phyloP scores from a whole-genome alignment of 2,113 vertebrate species.

The Hypanus sabinus region DNA sequence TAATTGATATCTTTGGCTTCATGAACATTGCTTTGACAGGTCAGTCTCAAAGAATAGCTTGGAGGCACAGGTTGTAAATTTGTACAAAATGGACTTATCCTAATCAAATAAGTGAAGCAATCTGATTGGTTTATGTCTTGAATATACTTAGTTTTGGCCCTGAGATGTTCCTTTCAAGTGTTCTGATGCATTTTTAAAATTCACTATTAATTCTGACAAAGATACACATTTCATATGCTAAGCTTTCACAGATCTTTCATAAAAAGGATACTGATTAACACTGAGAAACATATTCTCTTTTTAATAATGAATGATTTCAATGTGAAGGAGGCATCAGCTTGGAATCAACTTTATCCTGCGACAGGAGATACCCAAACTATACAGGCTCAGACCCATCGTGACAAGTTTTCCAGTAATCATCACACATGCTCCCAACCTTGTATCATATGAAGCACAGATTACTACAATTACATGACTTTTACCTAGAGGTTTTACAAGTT shows the following conservation, averaged over 20 bases:
- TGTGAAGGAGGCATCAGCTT: not conserved
- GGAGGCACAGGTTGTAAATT: not conserved
- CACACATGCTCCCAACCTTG: not conserved
- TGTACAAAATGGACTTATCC: not conserved
- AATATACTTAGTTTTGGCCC: not conserved
- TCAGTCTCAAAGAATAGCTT: not conserved
- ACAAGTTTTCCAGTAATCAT: not conserved
- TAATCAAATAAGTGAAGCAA: not conserved
- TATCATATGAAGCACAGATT: not conserved
- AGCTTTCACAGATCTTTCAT: not conserved
- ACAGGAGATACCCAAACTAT: not conserved
- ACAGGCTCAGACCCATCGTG: not conserved
- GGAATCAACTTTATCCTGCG: not conserved
- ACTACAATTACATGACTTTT: not conserved
- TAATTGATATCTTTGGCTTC: conserved; percentile 15
- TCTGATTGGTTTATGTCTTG: not conserved
- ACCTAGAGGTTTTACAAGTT: too few relatives aligned
- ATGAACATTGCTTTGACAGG: not conserved
- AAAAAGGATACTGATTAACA: not conserved
- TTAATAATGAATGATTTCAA: not conserved
- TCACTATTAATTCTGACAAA: not conserved
- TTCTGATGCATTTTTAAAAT: not conserved
- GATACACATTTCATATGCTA: not conserved
- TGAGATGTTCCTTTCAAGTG: not conserved
- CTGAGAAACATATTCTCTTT: not conserved